These are phyloP conservation scores for cattle (Bos taurus) DNA, from an alignment of 2,113 vertebrate species.

Conservation along the genomic window DNA sequence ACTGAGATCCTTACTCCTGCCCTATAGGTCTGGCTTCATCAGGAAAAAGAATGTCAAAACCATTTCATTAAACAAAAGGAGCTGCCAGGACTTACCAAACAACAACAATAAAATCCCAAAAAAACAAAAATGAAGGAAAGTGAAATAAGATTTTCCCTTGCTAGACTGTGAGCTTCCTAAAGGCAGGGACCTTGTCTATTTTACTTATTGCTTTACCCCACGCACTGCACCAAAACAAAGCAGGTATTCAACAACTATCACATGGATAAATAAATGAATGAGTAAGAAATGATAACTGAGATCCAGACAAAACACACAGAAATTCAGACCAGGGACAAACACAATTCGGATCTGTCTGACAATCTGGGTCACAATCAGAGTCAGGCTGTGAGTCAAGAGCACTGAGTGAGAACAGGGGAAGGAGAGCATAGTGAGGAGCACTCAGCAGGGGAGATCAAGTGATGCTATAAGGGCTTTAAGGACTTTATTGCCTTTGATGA, in stretches of 20 bases:
- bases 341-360: background rate
- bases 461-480: background rate
- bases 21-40: background rate
- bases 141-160: background rate
- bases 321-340: background rate
- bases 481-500: background rate
- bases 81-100: background rate
- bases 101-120: background rate
- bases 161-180: background rate
- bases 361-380: background rate
- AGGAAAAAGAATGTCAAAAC: background rate
- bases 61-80: background rate
- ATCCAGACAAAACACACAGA: background rate
- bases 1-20: background rate
- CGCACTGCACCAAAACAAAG: background rate
- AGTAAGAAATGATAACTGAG: background rate
- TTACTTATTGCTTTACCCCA: background rate
- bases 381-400: background rate
- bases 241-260: background rate
- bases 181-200: background rate
- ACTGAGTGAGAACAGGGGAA: background rate
- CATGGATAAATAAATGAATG: background rate
- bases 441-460: too few relatives aligned
- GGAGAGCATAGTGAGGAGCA: fast-evolving
- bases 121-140: background rate